These are phyloP conservation scores for Australoheros scitulus DNA, from an alignment of 2,113 vertebrate genomes.

Conservation along the genomic window DNA sequence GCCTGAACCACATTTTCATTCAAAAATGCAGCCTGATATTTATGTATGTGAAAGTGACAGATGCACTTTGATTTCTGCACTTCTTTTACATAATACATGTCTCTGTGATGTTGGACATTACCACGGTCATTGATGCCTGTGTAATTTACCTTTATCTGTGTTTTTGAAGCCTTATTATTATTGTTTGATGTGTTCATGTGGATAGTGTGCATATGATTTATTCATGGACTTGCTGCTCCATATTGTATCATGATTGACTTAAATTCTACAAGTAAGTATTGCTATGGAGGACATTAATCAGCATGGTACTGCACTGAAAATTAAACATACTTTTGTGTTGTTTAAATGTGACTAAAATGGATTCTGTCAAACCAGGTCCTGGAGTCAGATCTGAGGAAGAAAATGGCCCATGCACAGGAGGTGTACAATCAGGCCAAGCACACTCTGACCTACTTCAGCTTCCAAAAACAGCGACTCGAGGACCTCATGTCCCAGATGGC, in stretches of 20 bases:
- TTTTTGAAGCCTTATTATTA: neutral
- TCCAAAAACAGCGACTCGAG: conserved; percentile 86
- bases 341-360: neutral
- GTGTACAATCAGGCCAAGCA: conserved; percentile 85
- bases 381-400: conserved; percentile 90
- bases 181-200: neutral
- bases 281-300: neutral
- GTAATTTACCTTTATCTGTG: neutral
- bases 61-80: too few relatives aligned
- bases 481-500: conserved; percentile 83
- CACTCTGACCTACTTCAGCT: conserved; percentile 86
- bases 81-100: neutral
- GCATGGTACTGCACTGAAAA: neutral
- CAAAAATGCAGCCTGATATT: too few relatives aligned
- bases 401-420: conserved; percentile 87
- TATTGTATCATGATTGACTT: neutral
- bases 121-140: neutral
- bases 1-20: neutral
- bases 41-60: too few relatives aligned
- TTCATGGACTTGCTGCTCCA: neutral
- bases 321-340: neutral
- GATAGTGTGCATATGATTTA: neutral
- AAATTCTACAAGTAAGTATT: neutral
- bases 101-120: neutral
- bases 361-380: conserved; percentile 81